phyloP scores from a whole-genome alignment of 2,888 invertebrate species.

The Stictocephala bisonia region DNA sequence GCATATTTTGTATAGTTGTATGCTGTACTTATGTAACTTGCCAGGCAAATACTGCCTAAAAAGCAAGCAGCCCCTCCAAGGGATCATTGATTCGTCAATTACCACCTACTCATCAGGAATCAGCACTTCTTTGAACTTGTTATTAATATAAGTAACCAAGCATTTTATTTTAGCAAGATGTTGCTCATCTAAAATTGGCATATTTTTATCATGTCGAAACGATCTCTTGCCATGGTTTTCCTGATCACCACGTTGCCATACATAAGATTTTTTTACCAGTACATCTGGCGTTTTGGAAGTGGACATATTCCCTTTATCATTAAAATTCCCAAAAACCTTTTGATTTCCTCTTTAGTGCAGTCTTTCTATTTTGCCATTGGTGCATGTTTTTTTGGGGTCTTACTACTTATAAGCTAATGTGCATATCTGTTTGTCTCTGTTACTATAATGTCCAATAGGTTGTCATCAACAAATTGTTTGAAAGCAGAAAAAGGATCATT shows the following conservation, averaged over 20 bases:
- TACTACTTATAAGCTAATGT: neutral
- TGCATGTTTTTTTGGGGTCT: neutral
- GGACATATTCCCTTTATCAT: too few relatives aligned
- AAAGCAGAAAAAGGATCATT: too few relatives aligned
- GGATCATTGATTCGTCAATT: too few relatives aligned
- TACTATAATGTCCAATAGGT: too few relatives aligned
- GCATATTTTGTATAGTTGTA: too few relatives aligned
- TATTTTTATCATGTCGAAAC: neutral
- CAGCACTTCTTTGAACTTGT: slow-evolving; percentile 39
- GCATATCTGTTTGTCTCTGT: too few relatives aligned
- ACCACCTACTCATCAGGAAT: too few relatives aligned
- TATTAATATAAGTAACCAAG: neutral
- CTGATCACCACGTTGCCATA: neutral
- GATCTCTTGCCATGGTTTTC: neutral
- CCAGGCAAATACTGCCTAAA: too few relatives aligned
- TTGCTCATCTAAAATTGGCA: neutral
- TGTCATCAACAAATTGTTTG: too few relatives aligned
- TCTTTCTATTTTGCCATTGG: neutral
- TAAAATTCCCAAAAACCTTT: neutral
- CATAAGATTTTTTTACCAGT: neutral
- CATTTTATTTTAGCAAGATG: neutral
- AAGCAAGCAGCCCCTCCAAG: too few relatives aligned
- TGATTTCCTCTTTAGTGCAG: neutral
- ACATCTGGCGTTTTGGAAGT: neutral
- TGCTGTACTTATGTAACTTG: too few relatives aligned